Percentiles rank a stretch among this genome's conserved stretches.
Evolutionary conservation across 2,113 vertebrate species (phyloP).

Genomic region (Phocoena sinus): DNA sequence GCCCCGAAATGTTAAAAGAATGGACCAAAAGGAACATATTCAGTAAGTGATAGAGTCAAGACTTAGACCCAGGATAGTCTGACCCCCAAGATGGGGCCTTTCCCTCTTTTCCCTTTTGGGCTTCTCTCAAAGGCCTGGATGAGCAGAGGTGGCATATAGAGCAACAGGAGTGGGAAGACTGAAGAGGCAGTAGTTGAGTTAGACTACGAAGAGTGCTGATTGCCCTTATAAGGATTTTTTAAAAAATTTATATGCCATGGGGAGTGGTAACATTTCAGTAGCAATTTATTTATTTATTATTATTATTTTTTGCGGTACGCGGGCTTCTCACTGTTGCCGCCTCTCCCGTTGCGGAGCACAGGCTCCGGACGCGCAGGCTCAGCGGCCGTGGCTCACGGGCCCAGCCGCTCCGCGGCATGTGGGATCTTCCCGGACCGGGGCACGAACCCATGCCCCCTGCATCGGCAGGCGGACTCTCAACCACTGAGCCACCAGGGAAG

Average conservation of each 20-base stretch:
- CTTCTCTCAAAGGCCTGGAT: neutral
- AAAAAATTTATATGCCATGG: neutral
- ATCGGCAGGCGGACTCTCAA: too few relatives aligned
- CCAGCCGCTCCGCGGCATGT: too few relatives aligned
- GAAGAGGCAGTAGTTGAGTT: neutral
- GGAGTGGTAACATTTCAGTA: neutral
- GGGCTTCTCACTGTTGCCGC: too few relatives aligned
- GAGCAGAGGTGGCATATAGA: neutral
- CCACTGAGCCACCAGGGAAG: too few relatives aligned
- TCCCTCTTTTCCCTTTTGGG: neutral
- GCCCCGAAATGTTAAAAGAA: neutral
- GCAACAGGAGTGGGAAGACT: neutral
- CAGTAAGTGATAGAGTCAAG: neutral
- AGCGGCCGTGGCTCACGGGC: too few relatives aligned
- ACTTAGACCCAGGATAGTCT: neutral
- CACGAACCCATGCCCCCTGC: too few relatives aligned
- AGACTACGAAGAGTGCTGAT: neutral
- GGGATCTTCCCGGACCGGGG: too few relatives aligned
- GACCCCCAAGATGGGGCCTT: neutral
- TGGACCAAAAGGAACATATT: neutral
- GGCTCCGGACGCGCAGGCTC: too few relatives aligned
- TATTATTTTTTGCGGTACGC: too few relatives aligned
- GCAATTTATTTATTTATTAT: too few relatives aligned
- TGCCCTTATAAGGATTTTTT: neutral
- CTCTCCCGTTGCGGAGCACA: too few relatives aligned